Percentiles rank a stretch among this genome's conserved stretches.
Conservation (phyloP, 53 echinoderm and acorn worm species). For the Luidia sarsii region DNA sequence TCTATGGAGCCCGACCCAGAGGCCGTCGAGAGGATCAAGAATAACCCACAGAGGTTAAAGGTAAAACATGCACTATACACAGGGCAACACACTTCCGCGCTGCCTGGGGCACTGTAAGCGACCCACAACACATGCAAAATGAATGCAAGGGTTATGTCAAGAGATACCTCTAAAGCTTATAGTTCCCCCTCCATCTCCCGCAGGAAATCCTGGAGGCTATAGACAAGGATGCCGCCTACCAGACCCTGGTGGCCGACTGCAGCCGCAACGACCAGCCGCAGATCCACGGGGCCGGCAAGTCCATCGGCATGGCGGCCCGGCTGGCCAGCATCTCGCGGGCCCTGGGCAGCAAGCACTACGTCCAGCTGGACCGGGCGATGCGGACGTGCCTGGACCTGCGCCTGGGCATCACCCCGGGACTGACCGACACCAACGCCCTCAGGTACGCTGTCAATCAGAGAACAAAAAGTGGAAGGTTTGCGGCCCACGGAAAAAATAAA, state of each 20-base stretch:
- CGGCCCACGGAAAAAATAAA: no score
- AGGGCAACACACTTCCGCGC: no score
- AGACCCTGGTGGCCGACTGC: slow-evolving; percentile 77
- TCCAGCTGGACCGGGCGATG: slow-evolving; percentile 70
- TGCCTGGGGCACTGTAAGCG: no score
- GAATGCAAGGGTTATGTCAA: no score
- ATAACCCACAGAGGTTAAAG: slow-evolving; percentile 39
- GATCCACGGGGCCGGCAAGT: slow-evolving; percentile 91
- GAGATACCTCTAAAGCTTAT: no score
- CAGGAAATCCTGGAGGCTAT: slow-evolving; percentile 74
- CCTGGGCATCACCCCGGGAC: slow-evolving; percentile 73
- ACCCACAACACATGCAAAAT: no score
- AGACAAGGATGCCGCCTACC: slow-evolving; percentile 70
- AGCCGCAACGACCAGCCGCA: slow-evolving; percentile 57
- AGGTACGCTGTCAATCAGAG: slow-evolving; percentile 59
- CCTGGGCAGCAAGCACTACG: slow-evolving; percentile 81
- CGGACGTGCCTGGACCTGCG: slow-evolving; percentile 78
- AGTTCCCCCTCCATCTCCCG: neutral
- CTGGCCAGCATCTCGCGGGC: slow-evolving; percentile 89
- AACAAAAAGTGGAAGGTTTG: no score
- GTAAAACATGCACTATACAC: no score
- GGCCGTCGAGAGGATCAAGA: slow-evolving; percentile 72
- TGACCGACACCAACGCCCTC: slow-evolving; percentile 67
- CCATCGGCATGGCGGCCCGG: slow-evolving; percentile 80
- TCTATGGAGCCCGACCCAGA: slow-evolving; percentile 74